Evolutionary conservation across 1,140 invertebrate species (phyloP), one percentile per base, ranked within the genome.

Genomic region (Lanistes nyassanus): DNA sequence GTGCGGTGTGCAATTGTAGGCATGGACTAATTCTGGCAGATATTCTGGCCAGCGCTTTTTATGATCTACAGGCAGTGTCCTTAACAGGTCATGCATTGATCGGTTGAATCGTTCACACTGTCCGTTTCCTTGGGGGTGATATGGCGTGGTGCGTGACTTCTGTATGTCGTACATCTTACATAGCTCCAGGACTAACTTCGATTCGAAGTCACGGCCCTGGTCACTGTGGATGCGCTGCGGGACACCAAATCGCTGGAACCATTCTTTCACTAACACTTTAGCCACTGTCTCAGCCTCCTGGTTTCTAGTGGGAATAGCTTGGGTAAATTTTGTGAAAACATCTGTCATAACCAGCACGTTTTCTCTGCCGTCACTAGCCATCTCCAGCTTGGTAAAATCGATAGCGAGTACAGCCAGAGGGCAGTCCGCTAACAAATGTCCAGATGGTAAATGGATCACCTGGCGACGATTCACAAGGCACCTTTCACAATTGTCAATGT

Each of bases 41-140:
- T 72, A 70, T 21, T 60, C 29, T n/a, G 79, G 75, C 81, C 79
- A 82, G 11, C 39, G 31, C 51, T 62, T 37, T 60, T 82, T 80
- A 55, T 73, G 36, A 23, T 60, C 37, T 29, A 31, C 55, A 16
- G 68, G 55, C n/a, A 80, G 55, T 26, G 78, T 77, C n/a, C 75
- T 55, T n/a, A 82, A 66, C 29, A 79, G 55, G 47, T 79, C 58
- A 37, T 76, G 78, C 2, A 80, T 53, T 1, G 76, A 75, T 26
- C 76, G 68, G 51, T 80, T 80, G 39, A 77, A 80, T 26, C 78
- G 67, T 55, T 81, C 78, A 55, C 76, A 76, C 64, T 79, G 78
- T 23, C 62, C 69, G 36, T 80, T 81, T 9, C 78, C 78, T 36
- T 80, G 66, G 19, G 78, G 78, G 58, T 81, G 76, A 65, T 80